phyloP scores from a whole-genome alignment of 2,797 vertebrate genomes.

The Podargus strigoides region DNA sequence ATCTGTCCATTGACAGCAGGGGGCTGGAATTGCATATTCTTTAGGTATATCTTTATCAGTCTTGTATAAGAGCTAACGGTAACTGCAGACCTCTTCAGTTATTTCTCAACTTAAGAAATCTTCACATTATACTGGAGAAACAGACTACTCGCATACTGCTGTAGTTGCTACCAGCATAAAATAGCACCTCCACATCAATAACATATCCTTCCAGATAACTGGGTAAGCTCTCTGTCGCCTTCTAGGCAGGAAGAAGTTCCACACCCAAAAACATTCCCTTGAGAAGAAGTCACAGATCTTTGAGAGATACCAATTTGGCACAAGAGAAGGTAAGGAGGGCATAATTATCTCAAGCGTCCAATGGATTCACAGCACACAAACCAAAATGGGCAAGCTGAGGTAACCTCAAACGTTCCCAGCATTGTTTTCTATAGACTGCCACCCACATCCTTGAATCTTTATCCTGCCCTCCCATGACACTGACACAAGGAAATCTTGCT shows the following conservation, averaged over 20 bases:
- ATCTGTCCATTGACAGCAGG: not conserved
- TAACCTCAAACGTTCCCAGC: not conserved
- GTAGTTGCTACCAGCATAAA: not conserved
- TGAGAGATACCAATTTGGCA: not conserved
- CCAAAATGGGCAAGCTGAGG: not conserved
- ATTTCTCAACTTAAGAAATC: not conserved
- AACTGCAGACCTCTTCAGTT: not conserved
- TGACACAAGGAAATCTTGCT: not conserved
- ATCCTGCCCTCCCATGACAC: not conserved
- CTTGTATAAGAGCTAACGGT: not conserved
- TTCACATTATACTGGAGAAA: not conserved
- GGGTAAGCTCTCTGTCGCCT: not conserved
- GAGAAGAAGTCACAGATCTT: not conserved
- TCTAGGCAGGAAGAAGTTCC: not conserved
- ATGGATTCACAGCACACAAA: not conserved
- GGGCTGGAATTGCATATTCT: not conserved
- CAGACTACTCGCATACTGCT: not conserved
- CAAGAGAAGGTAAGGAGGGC: not conserved
- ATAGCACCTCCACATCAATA: not conserved
- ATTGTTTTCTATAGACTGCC: not conserved
- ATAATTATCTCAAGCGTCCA: not conserved
- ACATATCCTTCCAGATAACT: not conserved
- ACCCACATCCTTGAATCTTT: not conserved
- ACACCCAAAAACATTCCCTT: not conserved
- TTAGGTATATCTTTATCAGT: not conserved